phyloP scores from a whole-genome alignment of 1,140 invertebrate genomes.

The Archegozetes longisetosus region DNA sequence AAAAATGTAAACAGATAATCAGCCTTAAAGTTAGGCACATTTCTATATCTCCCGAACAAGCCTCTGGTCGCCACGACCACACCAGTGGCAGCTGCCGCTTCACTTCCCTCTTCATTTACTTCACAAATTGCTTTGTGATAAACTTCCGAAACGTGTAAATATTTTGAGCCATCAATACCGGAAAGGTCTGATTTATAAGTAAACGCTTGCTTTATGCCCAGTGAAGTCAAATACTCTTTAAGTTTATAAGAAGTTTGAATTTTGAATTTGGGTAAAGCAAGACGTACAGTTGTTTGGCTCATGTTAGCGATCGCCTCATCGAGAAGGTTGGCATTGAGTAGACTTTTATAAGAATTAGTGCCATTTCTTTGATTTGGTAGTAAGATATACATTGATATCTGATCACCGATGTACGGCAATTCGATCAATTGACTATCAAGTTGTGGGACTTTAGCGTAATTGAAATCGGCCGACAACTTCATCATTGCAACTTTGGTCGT shows the following conservation, averaged over 20 bases:
- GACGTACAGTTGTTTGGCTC: neutral
- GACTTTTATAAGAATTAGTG: neutral
- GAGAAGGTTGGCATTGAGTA: neutral
- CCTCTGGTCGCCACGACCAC: neutral
- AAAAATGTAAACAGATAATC: constrained; percentile 55
- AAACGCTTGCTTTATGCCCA: constrained; percentile 12
- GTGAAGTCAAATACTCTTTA: neutral
- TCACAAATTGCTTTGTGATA: constrained; percentile 31
- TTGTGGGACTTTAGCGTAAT: neutral
- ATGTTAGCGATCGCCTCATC: neutral
- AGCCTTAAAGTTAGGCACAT: constrained; percentile 39
- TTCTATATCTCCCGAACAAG: neutral
- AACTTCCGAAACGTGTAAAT: constrained; percentile 14
- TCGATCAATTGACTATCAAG: neutral
- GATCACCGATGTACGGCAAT: neutral
- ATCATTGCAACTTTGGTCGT: neutral
- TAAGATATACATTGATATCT: neutral
- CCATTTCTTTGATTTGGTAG: neutral
- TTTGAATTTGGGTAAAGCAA: constrained; percentile 5
- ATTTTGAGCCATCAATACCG: neutral
- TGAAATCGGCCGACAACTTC: neutral
- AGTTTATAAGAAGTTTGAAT: neutral
- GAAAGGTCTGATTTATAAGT: constrained; percentile 1
- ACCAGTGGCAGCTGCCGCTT: constrained; percentile 29
- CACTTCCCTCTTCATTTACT: constrained; percentile 32